Base-by-base conservation (phyloP, 2,113 vertebrate species). In the Seriola dumerili region DNA sequence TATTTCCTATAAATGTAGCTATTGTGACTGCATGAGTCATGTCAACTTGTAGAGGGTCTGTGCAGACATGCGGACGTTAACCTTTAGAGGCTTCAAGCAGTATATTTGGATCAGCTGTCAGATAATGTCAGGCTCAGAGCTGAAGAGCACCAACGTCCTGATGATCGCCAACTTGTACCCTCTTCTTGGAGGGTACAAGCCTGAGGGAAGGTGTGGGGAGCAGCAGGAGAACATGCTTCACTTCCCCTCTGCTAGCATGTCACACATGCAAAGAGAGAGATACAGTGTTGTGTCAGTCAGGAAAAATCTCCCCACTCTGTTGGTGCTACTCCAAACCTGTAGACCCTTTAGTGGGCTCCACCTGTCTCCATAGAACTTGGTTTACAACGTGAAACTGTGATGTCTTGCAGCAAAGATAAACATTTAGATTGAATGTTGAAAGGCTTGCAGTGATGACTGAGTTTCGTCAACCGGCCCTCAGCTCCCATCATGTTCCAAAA, bases 401-500 rank as follows among this genome's bases (percentile, higher is more conserved):
- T 11, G 6, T 42, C 5, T 32, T 65, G 3, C 0, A 3, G 29
- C 25, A 62, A 38, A 78, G 63, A 54, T 64, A 54, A 42, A 75
- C 55, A 75, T 79, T 65, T 12, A 13, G 34, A 0, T 38, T 32
- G 14, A 44, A 25, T 4, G 11, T 40, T 57, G 32, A 73, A 75
- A 66, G 38, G 66, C 25, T 40, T 44, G 23, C 0, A n/a, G 64
- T n/a, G 73, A 82, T 81, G 69, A 57, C 70, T 4, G 44, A 44
- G 70, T 74, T 76, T 80, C 52, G n/a, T 80, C 66, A 70, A 34
- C 79, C 48, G 80, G 70, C 42, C 88, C 57, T 73, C n/a, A 54
- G 63, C 61, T 63, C 62, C 57, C 61, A 54, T 80, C 70, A 42
- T 21, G 48, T 87, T 72, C 70, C 66, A 57, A 65, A 83, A 87